Evolutionary conservation across 1,140 invertebrate species (phyloP), one percentile per base, ranked within the genome.

Genomic region (Lucilia sericata): DNA sequence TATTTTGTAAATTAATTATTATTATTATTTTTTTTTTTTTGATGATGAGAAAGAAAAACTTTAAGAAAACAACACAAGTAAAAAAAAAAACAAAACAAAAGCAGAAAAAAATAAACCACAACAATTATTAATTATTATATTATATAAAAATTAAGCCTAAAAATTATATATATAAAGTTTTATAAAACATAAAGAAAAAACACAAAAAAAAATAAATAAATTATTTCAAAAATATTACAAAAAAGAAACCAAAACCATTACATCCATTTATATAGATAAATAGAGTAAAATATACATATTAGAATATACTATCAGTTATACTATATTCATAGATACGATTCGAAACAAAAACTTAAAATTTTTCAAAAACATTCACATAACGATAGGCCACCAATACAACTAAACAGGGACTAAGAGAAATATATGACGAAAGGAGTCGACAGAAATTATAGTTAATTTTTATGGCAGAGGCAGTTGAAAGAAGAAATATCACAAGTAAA

Each of bases 201-300:
- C n/a, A 80, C 42, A 49, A 80, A 80, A 80, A 47, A 80, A 80
- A 49, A 49, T 80, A 80, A 80, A 80, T 80, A 80, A 80, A 80
- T 80, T 80, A 80, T 80, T 80, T 80, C 42, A 49, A 80, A 80
- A 80, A 80, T 36, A 80, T 25, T 12, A 49, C 9, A 49, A 80
- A 51, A 19, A 25, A 80, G 21, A 49, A 25, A 51, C 49, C 14
- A 1, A 60, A 60, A 60, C 13, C 55, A 60, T 60, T n/a, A 60
- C 55, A 60, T 60, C 55, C 14, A 60, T 60, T 60, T n/a, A 60
- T 60, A n/a, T 17, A 60, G n/a, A 60, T n/a, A 60, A 60, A 60
- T 30, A 30, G 25, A 30, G 25, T 30, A 30, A 30, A 30, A 30
- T 30, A 30, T 30, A 30, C 25, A 30, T 30, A 30, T 30, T 30